Base-by-base conservation (phyloP, 2,113 vertebrate species). In the Microcebus lehilahytsara region DNA sequence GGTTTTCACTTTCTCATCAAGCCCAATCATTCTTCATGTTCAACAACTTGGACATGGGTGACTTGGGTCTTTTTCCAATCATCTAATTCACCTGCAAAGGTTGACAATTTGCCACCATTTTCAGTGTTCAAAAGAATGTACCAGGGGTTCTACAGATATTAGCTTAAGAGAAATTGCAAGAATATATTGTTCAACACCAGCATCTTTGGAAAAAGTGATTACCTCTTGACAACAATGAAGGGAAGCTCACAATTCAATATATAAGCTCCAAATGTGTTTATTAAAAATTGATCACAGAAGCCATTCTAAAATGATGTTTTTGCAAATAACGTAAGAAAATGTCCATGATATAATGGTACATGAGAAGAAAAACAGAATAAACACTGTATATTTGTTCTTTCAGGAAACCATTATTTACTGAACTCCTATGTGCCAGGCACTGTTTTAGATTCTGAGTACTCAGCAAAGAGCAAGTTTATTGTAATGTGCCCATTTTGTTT, bases 211-310 rank as follows among this genome's bases (percentile, higher is more conserved):
- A 84, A 79, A 97, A 87, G 46, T 72, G 66, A 90, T 88, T 92
- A 93, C 22, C 49, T 75, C 23, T 77, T 81, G 69, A 93, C 84
- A 87, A 60, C 34, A 85, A 19, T 56, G 79, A 92, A 96, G 42
- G 60, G 81, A 77, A 66, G 53, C 51, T 92, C 66, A 85, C 78
- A 53, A 71, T 9, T 83, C 40, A 56, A 86, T 87, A 69, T 37
- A 78, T 42, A 56, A 53, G 64, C 40, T 90, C 62, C 71, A 85
- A 95, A 77, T 40, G 85, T 91, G 91, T 94, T 98, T 96, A 92
- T 97, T 96, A 98, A 98, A 90, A 95, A 97, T 93, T 88, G 93
- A 97, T 93, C 91, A 71, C 30, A 81, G 60, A 40, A 89, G 64
- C 60, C 49, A 95, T 80, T 92, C 64, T 85, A 85, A 96, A 74